Percentiles rank a stretch among this genome's conserved stretches.
These are phyloP conservation scores for Pangasius larnaudii DNA, from an alignment of 2,797 vertebrate species.

Conservation along the genomic window DNA sequence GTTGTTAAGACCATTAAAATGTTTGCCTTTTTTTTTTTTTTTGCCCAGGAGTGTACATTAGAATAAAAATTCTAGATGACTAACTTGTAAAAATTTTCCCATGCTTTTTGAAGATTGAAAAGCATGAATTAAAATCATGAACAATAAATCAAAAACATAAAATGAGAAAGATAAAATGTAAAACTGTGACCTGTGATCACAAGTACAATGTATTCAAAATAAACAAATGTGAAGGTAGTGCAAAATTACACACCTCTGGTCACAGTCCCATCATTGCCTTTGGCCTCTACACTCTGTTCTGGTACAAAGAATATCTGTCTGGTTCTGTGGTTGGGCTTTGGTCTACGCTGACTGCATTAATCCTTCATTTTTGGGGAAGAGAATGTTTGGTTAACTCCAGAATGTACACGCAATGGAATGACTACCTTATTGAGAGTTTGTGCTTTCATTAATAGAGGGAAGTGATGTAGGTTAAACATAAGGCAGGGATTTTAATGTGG, in stretches of 20 bases:
- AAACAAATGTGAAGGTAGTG: neutral
- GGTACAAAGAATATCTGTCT: neutral
- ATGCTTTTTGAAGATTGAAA: neutral
- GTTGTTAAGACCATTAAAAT: no score
- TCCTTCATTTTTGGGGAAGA: neutral
- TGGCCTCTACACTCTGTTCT: neutral
- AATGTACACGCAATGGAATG: neutral
- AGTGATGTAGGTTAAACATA: neutral
- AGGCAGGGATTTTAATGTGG: neutral
- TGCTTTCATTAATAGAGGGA: neutral
- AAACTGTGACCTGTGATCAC: neutral
- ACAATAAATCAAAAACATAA: neutral
- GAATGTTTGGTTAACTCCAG: neutral
- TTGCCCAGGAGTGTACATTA: no score
- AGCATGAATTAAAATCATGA: neutral
- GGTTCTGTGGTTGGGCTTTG: neutral
- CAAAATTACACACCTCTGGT: neutral
- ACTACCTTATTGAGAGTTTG: neutral
- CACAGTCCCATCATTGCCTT: neutral
- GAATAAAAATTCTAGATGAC: neutral
- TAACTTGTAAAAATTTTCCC: neutral
- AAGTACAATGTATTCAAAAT: neutral
- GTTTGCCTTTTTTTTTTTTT: no score
- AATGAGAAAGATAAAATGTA: neutral
- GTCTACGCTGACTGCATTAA: neutral